Evolutionary conservation across 2,888 invertebrate species (phyloP).

Genomic region (Coremacera marginata): DNA sequence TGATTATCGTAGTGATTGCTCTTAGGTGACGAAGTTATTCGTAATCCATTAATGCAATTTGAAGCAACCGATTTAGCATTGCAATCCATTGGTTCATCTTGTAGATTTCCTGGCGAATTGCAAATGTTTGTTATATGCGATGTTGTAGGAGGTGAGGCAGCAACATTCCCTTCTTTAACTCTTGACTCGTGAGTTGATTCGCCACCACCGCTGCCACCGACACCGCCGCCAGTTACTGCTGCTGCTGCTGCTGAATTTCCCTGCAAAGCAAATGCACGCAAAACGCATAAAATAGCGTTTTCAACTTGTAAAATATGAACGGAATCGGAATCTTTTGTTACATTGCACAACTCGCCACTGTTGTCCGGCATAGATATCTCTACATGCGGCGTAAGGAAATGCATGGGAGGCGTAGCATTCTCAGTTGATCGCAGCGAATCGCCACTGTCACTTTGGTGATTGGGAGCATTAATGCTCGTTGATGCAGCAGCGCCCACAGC

Average conservation of each 20-base stretch:
- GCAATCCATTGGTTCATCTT: slow-evolving; percentile 62
- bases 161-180: slow-evolving; percentile 50
- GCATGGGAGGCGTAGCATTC: slow-evolving; percentile 91
- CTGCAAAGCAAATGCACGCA: slow-evolving; percentile 67
- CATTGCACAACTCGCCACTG: slow-evolving; percentile 75
- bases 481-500: slow-evolving; percentile 56
- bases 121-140: slow-evolving; percentile 1
- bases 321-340: slow-evolving; percentile 58
- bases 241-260: slow-evolving; percentile 54
- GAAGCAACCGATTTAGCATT: slow-evolving; percentile 63
- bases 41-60: slow-evolving; percentile 55
- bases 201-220: slow-evolving; percentile 32
- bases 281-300: slow-evolving; percentile 62
- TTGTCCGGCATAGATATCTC: slow-evolving; percentile 92
- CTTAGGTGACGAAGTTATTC: slow-evolving; percentile 50
- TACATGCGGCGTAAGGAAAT: slow-evolving; percentile 90
- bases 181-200: slow-evolving; percentile 42
- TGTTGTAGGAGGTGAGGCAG: neutral
- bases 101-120: slow-evolving; percentile 34
- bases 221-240: slow-evolving; percentile 28
- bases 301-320: slow-evolving; percentile 49
- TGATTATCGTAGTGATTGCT: slow-evolving; percentile 68
- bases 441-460: slow-evolving; percentile 85
- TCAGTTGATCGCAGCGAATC: slow-evolving; percentile 87
- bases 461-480: slow-evolving; percentile 72